phyloP scores from a whole-genome alignment of 2,797 vertebrate genomes.

The Masticophis lateralis region DNA sequence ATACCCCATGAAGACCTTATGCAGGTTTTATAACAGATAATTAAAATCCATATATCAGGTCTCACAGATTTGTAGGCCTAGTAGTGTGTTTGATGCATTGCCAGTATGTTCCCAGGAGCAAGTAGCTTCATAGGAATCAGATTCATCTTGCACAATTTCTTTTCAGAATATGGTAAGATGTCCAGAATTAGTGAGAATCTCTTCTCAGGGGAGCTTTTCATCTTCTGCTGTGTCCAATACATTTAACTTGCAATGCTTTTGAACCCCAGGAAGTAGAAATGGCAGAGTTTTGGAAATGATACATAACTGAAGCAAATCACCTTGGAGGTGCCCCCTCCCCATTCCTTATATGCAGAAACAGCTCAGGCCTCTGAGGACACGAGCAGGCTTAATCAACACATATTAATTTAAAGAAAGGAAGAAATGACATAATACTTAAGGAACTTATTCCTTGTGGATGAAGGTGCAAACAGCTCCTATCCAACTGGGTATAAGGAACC shows the following conservation, averaged over 20 bases:
- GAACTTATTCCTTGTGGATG: background rate
- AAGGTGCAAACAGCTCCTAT: background rate
- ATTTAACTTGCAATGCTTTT: slow-evolving; percentile 40
- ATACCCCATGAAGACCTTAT: background rate
- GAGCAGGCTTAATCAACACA: slow-evolving; percentile 7
- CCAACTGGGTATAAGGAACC: slow-evolving; percentile 1
- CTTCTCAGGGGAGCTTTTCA: slow-evolving; percentile 34
- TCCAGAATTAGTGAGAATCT: slow-evolving; percentile 19
- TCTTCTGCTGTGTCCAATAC: slow-evolving; percentile 48
- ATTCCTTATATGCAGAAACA: background rate
- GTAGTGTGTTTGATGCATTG: slow-evolving; percentile 28
- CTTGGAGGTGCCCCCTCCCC: background rate
- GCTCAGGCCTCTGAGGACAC: slow-evolving; percentile 7
- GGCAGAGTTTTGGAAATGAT: slow-evolving; percentile 29
- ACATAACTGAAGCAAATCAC: slow-evolving; percentile 51
- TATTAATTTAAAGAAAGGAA: slow-evolving; percentile 31
- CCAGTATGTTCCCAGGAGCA: background rate
- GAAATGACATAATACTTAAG: background rate
- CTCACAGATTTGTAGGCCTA: background rate
- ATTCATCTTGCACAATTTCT: background rate
- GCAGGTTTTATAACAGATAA: background rate
- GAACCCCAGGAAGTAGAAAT: slow-evolving; percentile 23
- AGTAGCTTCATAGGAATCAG: slow-evolving; percentile 32
- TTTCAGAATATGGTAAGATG: slow-evolving; percentile 14
- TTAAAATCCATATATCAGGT: background rate